Base-by-base conservation (phyloP, 2,113 vertebrate species). In the Scatophagus argus region DNA sequence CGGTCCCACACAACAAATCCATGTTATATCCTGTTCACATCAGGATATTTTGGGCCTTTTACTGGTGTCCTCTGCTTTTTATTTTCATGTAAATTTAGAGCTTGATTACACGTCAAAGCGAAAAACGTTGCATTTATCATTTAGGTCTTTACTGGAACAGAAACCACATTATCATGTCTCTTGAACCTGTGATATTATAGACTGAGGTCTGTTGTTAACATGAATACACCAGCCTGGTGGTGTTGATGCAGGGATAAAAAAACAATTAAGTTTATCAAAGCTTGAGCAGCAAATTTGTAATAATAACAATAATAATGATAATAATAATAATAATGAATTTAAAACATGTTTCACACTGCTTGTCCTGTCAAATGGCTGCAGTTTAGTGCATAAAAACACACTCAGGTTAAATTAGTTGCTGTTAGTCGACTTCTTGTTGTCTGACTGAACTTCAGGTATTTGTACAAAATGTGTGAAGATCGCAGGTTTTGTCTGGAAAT, bases 401-500 rank as follows among this genome's bases (percentile, higher is more conserved):
- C 32, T n/a, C n/a, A n/a, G n/a, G n/a, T n/a, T n/a, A n/a, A n/a
- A n/a, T n/a, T n/a, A n/a, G n/a, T n/a, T n/a, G n/a, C n/a, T n/a
- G n/a, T n/a, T n/a, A n/a, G n/a, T n/a, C n/a, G n/a, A n/a, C n/a
- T n/a, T n/a, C n/a, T n/a, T n/a, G n/a, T n/a, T n/a, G n/a, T n/a
- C n/a, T n/a, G n/a, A n/a, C n/a, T n/a, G n/a, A n/a, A 27, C 4
- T 56, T 32, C 19, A 34, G 5, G 3, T 74, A 31, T 46, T 19
- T 43, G 0, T 71, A 43, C 21, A 56, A 43, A 31, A 32, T 4
- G 19, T 93, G 76, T 94, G 81, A 93, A 95, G 94, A n/a, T n/a
- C 81, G 86, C 93, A 88, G 91, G 92, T 94, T 94, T 3, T 67
- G 16, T 31, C 16, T 51, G 9, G 56, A 72, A 94, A 95, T 93